Percentiles rank a stretch among this genome's conserved stretches.
Evolutionary conservation across 2,797 vertebrate genomes (phyloP).

Genomic region (Synaphobranchus kaupii): DNA sequence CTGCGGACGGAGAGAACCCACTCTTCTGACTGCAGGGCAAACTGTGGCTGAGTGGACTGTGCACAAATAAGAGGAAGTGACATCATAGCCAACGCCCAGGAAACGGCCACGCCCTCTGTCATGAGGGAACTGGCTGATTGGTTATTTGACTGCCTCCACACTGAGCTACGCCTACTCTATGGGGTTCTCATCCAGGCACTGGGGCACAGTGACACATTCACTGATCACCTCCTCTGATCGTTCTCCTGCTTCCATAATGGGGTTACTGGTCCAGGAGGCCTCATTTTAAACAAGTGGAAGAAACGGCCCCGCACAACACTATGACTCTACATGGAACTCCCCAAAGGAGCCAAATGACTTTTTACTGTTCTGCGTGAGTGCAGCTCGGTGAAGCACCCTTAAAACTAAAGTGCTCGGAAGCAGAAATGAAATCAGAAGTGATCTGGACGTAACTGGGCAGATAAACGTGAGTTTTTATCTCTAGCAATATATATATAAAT

Average conservation of each 20-base stretch:
- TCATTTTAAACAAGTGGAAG: not conserved
- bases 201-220: not conserved
- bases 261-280: not conserved
- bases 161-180: not conserved
- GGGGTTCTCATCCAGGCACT: not conserved
- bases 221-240: not conserved
- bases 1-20: not conserved
- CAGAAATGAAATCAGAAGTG: constrained; percentile 6
- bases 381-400: constrained; percentile 52
- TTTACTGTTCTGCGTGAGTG: constrained; percentile 64
- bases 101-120: not conserved
- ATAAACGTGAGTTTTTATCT: constrained; percentile 69
- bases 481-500: constrained; percentile 73
- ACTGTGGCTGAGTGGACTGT: not conserved
- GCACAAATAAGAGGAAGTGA: not conserved
- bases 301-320: not conserved
- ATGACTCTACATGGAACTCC: constrained; percentile 45
- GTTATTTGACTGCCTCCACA: not conserved
- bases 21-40: not conserved
- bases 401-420: constrained; percentile 39
- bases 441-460: constrained; percentile 67
- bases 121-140: not conserved
- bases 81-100: not conserved
- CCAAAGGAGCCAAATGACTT: constrained; percentile 60
- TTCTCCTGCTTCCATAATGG: not conserved